A percentile compares a stretch with the other conserved stretches of the same genome.
Conservation (phyloP, 2,888 invertebrate genomes). For the Agonopterix alstromeriana region DNA sequence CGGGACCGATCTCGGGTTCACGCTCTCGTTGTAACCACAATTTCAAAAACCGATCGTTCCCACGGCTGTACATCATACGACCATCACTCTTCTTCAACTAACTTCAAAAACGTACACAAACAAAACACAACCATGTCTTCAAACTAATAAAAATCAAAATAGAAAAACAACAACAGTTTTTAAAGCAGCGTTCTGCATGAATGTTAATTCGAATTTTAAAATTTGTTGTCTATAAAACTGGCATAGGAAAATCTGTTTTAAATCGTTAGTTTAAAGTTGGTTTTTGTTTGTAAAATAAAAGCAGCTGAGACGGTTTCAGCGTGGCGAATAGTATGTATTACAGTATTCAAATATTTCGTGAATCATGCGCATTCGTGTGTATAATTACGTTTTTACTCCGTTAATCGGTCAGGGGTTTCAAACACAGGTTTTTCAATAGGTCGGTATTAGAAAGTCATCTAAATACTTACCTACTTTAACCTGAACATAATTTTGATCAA, state of each 20-base stretch:
- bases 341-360: conserved; percentile 61
- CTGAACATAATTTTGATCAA: too few species aligned
- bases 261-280: conserved; percentile 2
- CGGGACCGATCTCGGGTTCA: conserved; percentile 43
- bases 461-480: too few species aligned
- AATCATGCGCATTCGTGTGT: conserved; percentile 62
- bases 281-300: conserved; percentile 14
- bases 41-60: conserved; percentile 61
- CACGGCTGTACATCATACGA: conserved; percentile 59
- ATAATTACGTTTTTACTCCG: conserved; percentile 58
- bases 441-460: not conserved
- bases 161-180: conserved; percentile 8
- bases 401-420: conserved; percentile 47
- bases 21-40: conserved; percentile 41
- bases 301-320: conserved; percentile 30
- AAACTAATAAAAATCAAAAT: conserved; percentile 12
- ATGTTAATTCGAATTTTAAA: conserved; percentile 38
- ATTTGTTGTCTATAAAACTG: conserved; percentile 10
- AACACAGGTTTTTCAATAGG: conserved; percentile 9
- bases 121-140: conserved; percentile 23
- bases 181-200: conserved; percentile 38
- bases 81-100: conserved; percentile 35
- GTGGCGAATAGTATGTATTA: conserved; percentile 43
- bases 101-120: conserved; percentile 13
- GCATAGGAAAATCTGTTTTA: conserved; percentile 12